These are phyloP conservation scores for Neopelma chrysocephalum DNA, from an alignment of 2,797 vertebrate species.

Conservation along the genomic window DNA sequence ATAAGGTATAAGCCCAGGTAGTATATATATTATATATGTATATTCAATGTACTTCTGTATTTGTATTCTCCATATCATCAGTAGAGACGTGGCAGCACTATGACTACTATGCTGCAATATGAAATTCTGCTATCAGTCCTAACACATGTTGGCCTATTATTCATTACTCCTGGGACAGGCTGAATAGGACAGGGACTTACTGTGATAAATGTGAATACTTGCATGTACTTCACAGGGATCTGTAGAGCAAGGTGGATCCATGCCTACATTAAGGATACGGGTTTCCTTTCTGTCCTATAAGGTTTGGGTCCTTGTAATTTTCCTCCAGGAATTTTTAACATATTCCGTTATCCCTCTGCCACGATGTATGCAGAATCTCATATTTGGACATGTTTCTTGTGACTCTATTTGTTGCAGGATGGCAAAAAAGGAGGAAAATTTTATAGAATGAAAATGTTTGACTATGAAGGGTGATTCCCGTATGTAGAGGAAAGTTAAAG, in stretches of 20 bases:
- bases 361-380: not conserved
- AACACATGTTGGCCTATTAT: not conserved
- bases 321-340: not conserved
- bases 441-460: not conserved
- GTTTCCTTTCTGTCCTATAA: not conserved
- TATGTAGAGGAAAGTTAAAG: not conserved
- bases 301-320: not conserved
- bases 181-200: not conserved
- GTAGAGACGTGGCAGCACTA: not conserved
- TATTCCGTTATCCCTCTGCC: not conserved
- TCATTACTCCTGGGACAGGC: not conserved
- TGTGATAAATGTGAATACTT: not conserved
- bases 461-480: not conserved
- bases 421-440: not conserved
- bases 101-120: not conserved
- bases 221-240: not conserved
- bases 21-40: not conserved
- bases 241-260: not conserved
- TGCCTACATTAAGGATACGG: fast-evolving
- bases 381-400: not conserved
- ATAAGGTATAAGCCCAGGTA: not conserved
- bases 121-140: not conserved
- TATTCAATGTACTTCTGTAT: not conserved
- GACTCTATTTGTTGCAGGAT: not conserved
- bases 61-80: not conserved